Base-by-base conservation (phyloP, 2,888 invertebrate species). In the Drosophila atripex region DNA sequence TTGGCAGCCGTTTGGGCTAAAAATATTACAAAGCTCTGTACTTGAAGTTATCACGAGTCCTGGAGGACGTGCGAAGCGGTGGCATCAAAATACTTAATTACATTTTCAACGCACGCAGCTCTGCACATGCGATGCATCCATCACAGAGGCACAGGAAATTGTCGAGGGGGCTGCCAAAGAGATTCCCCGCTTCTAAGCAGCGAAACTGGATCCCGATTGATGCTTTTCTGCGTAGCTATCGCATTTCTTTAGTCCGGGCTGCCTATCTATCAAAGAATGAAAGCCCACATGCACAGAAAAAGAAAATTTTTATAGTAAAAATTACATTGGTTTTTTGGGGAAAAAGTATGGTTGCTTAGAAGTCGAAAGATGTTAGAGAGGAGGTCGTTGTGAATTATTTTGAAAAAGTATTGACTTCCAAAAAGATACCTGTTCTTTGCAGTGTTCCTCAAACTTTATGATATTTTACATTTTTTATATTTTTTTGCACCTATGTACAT, bases 1-100 rank as follows among this genome's bases (percentile, higher is more conserved):
- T 41, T 9, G 16, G 18, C 21, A 12, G 21, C 18, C 16, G 16
- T 35, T 35, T 50, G 35, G 35, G 7, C 14, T n/a, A 32, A 11
- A n/a, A 30, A 25, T 25, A 46, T 43, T 12, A 43, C 16, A 21
- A 43, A 43, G 39, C 39, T 9, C 52, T 38, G 61, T 51, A 51
- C 61, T 47, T 3, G 41, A 18, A 18, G 32, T 3, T 11, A 14
- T 35, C 35, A 28, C 25, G 43, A 35, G 25, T 38, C 25, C 21
- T 2, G 28, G 30, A 16, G 21, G 35, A 45, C 35, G 61, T 61
- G 66, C 18, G 52, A 49, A 23, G 55, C 12, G 30, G 8, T 28
- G 45, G 47, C 65, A 38, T 70, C 59, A 55, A 35, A 75, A 73
- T 74, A 77, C 79, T 82, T 84, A 84, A 84, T 84, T 85, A 84